A percentile compares a stretch with the other conserved stretches of the same genome.
These are phyloP conservation scores for Tadarida brasiliensis DNA, from an alignment of 2,797 vertebrate species.

Conservation along the genomic window DNA sequence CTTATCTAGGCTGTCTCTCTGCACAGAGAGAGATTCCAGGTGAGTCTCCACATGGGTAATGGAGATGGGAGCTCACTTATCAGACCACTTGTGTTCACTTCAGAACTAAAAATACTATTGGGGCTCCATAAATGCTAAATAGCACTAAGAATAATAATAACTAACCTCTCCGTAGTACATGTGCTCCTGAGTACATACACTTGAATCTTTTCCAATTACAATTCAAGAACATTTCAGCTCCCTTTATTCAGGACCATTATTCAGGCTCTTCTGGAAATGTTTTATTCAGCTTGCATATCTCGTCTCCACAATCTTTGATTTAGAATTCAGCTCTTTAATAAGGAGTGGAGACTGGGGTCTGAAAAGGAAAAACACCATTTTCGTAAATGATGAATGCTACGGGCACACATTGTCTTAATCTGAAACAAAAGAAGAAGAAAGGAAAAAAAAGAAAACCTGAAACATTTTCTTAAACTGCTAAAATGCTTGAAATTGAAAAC, in stretches of 20 bases:
- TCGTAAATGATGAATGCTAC: constrained; percentile 64
- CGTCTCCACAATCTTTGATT: constrained; percentile 68
- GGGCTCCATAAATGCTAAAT: constrained; percentile 59
- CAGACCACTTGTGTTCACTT: constrained; percentile 69
- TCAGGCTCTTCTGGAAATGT: constrained; percentile 75
- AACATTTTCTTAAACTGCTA: constrained; percentile 56
- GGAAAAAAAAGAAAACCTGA: constrained; percentile 17
- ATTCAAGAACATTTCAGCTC: constrained; percentile 72
- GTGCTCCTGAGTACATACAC: constrained; percentile 52
- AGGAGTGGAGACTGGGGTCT: constrained; percentile 66
- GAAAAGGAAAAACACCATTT: constrained; percentile 73
- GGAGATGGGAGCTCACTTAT: constrained; percentile 71
- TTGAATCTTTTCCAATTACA: constrained; percentile 77
- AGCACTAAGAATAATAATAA: constrained; percentile 66
- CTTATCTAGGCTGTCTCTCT: background rate
- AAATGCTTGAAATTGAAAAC: constrained; percentile 65
- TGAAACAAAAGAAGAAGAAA: background rate
- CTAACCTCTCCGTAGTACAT: constrained; percentile 46
- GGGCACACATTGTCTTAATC: constrained; percentile 57
- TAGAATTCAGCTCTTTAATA: constrained; percentile 70
- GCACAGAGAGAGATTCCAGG: constrained; percentile 51
- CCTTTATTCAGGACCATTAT: constrained; percentile 72
- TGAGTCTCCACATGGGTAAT: constrained; percentile 47
- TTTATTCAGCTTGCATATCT: constrained; percentile 77
- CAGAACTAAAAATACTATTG: constrained; percentile 66